These are phyloP conservation scores for Dendrocincla tyrannina DNA, from an alignment of 2,797 vertebrate species.

Conservation along the genomic window DNA sequence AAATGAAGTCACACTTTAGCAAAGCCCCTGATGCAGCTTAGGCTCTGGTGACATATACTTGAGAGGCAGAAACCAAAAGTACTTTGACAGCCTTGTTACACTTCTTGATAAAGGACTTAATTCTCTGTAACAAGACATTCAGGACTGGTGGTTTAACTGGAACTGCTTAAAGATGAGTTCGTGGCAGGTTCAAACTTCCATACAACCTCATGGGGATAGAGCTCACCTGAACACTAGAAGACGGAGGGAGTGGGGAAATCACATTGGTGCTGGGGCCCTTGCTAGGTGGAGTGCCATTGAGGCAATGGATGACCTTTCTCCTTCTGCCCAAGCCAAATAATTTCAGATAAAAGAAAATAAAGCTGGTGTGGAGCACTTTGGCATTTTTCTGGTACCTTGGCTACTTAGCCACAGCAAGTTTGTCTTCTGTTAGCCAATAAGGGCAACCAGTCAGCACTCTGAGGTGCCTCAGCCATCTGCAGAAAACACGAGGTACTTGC, in stretches of 20 bases:
- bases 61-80: neutral
- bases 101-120: rapidly evolving
- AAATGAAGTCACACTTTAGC: neutral
- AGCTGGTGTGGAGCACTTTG: neutral
- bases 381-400: neutral
- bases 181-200: neutral
- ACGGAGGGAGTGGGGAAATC: neutral
- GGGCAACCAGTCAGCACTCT: neutral
- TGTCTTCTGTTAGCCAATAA: neutral
- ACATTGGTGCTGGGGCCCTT: neutral
- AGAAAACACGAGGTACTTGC: neutral
- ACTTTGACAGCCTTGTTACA: neutral
- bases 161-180: neutral
- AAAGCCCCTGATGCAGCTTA: neutral
- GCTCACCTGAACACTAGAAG: neutral
- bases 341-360: neutral
- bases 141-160: neutral
- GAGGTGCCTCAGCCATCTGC: neutral
- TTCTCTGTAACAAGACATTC: neutral
- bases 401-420: neutral
- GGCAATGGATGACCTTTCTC: neutral
- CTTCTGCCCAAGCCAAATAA: neutral
- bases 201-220: neutral
- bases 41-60: neutral
- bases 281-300: neutral